Conservation (phyloP, 2,888 invertebrate genomes). For the Tetanocera ferruginea region DNA sequence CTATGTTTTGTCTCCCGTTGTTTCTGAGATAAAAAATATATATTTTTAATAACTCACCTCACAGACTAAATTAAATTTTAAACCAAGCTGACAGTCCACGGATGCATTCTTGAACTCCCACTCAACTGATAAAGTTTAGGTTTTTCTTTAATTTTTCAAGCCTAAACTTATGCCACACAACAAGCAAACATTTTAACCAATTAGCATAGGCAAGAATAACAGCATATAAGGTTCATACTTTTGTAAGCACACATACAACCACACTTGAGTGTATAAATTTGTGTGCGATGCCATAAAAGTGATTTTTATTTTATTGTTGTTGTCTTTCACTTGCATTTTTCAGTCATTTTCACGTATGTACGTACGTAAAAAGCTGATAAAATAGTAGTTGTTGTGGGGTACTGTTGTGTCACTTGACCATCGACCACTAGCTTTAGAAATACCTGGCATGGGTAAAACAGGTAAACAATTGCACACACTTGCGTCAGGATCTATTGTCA, state of each 20-base stretch:
- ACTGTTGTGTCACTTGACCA: conserved; percentile 7
- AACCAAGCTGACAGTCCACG: too few relatives aligned
- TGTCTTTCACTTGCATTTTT: conserved; percentile 21
- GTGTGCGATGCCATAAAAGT: conserved; percentile 64
- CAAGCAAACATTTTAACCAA: background rate
- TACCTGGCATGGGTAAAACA: background rate
- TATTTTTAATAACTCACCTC: too few relatives aligned
- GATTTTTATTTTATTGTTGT: conserved; percentile 45
- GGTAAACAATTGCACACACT: background rate
- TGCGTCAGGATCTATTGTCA: background rate
- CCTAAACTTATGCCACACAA: background rate
- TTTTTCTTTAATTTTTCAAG: background rate
- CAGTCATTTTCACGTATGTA: background rate
- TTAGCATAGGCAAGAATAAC: background rate
- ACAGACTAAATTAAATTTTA: too few relatives aligned
- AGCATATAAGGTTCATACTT: background rate
- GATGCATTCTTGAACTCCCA: too few relatives aligned
- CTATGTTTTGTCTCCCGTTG: too few relatives aligned
- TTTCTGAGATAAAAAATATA: too few relatives aligned
- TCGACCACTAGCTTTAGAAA: background rate
- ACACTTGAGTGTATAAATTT: background rate
- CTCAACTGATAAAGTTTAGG: background rate
- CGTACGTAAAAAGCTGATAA: background rate
- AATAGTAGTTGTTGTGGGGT: background rate
- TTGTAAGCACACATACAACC: background rate